phyloP scores from a whole-genome alignment of 2,797 vertebrate genomes.

The Gastrophryne carolinensis region DNA sequence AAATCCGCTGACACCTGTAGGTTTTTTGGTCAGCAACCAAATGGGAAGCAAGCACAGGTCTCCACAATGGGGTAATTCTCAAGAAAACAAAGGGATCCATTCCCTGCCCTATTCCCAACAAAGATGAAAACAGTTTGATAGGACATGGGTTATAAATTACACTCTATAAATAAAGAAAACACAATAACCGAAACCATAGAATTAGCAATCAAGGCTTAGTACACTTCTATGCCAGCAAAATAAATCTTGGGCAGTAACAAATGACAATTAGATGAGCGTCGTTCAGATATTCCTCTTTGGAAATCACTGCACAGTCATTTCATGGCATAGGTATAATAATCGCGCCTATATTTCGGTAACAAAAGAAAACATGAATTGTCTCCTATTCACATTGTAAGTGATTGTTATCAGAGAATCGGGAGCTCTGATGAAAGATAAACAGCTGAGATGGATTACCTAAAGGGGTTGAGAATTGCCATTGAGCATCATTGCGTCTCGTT shows the following conservation, averaged over 20 bases:
- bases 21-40: too few species aligned
- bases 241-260: slow-evolving; percentile 52
- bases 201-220: slow-evolving; percentile 53
- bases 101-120: too few species aligned
- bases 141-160: too few species aligned
- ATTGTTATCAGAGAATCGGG: slow-evolving; percentile 54
- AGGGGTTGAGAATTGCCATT: slow-evolving; percentile 52
- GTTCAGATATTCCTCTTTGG: slow-evolving; percentile 49
- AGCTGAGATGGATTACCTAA: slow-evolving; percentile 51
- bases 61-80: too few species aligned
- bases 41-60: too few species aligned
- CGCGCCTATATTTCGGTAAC: slow-evolving; percentile 59
- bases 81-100: too few species aligned
- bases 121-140: too few species aligned
- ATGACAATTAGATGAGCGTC: slow-evolving; percentile 45
- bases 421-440: slow-evolving; percentile 34
- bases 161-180: too few species aligned
- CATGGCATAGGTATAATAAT: slow-evolving; percentile 47
- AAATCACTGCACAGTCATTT: slow-evolving; percentile 52
- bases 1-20: too few species aligned
- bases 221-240: slow-evolving; percentile 41
- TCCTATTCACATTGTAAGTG: slow-evolving; percentile 57
- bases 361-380: slow-evolving; percentile 57
- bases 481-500: slow-evolving; percentile 52
- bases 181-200: not conserved